Conservation (phyloP, 2,113 vertebrate species). For the Psittacula cyanocephala region DNA sequence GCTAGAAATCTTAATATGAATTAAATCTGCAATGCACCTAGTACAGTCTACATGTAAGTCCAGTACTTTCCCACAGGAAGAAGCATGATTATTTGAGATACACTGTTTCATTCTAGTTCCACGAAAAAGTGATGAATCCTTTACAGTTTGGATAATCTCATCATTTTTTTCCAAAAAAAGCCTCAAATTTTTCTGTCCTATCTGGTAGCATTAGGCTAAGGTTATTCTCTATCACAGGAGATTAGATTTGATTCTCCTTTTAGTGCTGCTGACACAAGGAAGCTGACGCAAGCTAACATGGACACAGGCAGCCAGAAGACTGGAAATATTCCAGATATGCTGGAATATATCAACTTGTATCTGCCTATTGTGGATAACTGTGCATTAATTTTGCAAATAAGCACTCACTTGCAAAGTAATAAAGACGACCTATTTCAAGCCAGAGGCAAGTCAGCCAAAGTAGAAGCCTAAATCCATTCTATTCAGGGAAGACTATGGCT, state of each 20-base stretch:
- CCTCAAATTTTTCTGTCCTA: not conserved
- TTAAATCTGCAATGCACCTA: not conserved
- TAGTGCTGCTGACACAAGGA: constrained; percentile 30
- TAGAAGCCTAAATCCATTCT: not conserved
- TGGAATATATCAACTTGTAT: constrained; percentile 42
- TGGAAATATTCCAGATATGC: constrained; percentile 47
- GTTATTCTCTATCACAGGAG: constrained; percentile 27
- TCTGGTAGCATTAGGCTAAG: constrained; percentile 13
- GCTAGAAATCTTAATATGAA: not conserved
- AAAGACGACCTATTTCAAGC: constrained; percentile 40
- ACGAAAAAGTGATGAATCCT: not conserved
- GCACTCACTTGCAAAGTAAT: constrained; percentile 35
- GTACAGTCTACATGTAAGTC: not conserved
- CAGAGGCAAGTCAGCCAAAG: constrained; percentile 3
- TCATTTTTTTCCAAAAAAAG: constrained; percentile 19
- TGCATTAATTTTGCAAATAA: constrained; percentile 61
- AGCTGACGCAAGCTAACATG: not conserved
- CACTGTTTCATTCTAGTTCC: not conserved
- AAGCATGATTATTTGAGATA: not conserved
- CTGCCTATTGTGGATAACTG: constrained; percentile 16
- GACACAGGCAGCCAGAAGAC: constrained; percentile 10
- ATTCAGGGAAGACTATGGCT: not conserved
- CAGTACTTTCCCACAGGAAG: not conserved
- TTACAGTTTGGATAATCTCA: not conserved
- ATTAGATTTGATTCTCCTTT: constrained; percentile 43